Evolutionary conservation across 2,888 invertebrate species (phyloP).

Genomic region (Elysia crispata): DNA sequence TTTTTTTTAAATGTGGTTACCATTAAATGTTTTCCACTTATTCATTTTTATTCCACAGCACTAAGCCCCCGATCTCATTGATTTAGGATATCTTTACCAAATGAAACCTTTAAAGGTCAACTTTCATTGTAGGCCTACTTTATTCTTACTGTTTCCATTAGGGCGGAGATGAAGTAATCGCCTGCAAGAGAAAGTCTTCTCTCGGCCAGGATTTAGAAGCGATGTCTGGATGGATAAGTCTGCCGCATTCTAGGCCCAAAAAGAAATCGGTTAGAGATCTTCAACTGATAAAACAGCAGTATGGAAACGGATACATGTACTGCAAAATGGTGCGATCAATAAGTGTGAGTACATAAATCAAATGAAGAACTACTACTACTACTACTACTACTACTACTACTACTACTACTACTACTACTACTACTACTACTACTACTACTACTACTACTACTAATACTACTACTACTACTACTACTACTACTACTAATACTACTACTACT

Average conservation of each 20-base stretch:
- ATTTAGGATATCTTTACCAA: too few species aligned
- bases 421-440: neutral
- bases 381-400: neutral
- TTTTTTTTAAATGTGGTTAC: too few species aligned
- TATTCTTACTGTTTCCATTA: neutral
- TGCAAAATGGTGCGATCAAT: conserved; percentile 10
- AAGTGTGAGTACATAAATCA: neutral
- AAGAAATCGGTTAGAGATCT: neutral
- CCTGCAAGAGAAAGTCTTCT: conserved; percentile 48
- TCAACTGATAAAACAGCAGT: neutral
- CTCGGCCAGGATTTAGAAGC: conserved; percentile 35
- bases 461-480: neutral
- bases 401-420: neutral
- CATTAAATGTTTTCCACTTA: too few species aligned
- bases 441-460: neutral
- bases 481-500: neutral
- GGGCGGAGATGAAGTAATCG: conserved; percentile 56
- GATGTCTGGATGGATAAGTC: neutral
- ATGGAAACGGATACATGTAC: conserved; percentile 13
- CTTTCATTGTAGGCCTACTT: neutral
- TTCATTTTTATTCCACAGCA: too few species aligned
- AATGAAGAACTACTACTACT: neutral
- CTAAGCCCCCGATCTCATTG: too few species aligned
- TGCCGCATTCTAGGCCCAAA: conserved; percentile 18
- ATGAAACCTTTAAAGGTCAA: too few species aligned